Conservation (phyloP, 1,140 invertebrate species). For the Drosophila kanapiae region DNA sequence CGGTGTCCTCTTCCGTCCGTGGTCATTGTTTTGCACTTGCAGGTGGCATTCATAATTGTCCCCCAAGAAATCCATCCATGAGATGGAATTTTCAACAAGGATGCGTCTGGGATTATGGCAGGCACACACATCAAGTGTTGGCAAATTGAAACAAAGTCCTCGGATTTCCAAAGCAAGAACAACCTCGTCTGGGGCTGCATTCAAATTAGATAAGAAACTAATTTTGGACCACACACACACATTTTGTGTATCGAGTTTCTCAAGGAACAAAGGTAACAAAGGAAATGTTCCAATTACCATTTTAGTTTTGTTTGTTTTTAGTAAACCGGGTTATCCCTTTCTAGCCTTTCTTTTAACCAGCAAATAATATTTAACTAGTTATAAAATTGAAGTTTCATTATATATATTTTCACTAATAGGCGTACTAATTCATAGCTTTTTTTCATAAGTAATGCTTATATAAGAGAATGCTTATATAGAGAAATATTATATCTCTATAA, state of each 20-base stretch:
- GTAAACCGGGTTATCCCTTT: not conserved
- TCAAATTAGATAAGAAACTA: conserved; percentile 32
- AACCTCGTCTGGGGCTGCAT: conserved; percentile 10
- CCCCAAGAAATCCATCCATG: conserved; percentile 36
- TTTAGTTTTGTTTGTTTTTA: not conserved
- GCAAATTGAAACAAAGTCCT: conserved; percentile 50
- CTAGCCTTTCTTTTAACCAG: not conserved
- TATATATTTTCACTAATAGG: no score
- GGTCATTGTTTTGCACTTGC: conserved; percentile 47
- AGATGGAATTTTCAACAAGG: conserved; percentile 42
- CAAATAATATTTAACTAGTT: no score
- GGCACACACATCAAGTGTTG: conserved; percentile 32
- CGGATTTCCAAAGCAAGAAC: conserved; percentile 3
- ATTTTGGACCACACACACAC: conserved; percentile 12
- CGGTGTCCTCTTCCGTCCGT: not conserved
- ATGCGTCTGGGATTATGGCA: conserved; percentile 21
- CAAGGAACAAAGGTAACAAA: not conserved
- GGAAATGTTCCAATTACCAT: not conserved
- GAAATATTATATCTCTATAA: no score
- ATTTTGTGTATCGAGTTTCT: not conserved
- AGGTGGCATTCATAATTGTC: conserved; percentile 56
- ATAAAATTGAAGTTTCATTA: no score
- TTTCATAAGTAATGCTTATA: no score
- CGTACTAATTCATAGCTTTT: no score
- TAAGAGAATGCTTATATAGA: no score